Base-by-base conservation (phyloP, 2,888 invertebrate genomes). In the Philereme transversata region DNA sequence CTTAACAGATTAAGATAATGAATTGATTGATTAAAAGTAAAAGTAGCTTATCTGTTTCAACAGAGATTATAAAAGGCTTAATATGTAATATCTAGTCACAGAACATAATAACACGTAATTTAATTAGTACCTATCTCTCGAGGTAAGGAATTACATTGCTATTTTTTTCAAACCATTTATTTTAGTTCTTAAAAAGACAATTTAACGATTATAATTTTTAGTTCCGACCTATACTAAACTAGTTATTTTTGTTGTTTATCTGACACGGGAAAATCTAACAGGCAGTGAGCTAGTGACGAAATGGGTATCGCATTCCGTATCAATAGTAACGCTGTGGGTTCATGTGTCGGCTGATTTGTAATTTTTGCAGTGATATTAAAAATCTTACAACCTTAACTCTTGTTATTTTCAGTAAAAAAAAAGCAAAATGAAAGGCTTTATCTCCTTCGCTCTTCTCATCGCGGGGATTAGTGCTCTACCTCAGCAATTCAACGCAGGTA, bases 401-500 rank as follows among this genome's bases (percentile, higher is more conserved):
- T 7, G 5, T 40, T 40, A 40, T 40, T 64, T 60, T 48, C 63
- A 65, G 62, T 4, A 38, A 51, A 49, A 51, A 11, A 57, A 68
- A 61, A 53, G 36, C 57, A 82, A 71, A 58, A 87, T 86, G 86
- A 84, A 78, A 65, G 36, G 48, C 11, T 11, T 79, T 40, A 65
- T 82, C 52, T 68, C 65, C 5, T 70, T 84, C 5, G 66, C 76
- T 7, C 59, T 77, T 3, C 64, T 86, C 7, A 43, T 85, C 7
- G 82, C 72, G 3, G 72, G 81, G 38, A 75, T 72, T 22, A 69
- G 61, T 44, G 82, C 81, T n/a, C 10, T 73, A 8, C 76, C 75
- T 1, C 38, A 40, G 9, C 38, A 58, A 43, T 33, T 46, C 11
- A 51, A 5, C 8, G n/a, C 40, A 47, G 57, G 62, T 62, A 61